phyloP scores from a whole-genome alignment of 2,797 vertebrate species.

The Paramormyrops hopkinsi region DNA sequence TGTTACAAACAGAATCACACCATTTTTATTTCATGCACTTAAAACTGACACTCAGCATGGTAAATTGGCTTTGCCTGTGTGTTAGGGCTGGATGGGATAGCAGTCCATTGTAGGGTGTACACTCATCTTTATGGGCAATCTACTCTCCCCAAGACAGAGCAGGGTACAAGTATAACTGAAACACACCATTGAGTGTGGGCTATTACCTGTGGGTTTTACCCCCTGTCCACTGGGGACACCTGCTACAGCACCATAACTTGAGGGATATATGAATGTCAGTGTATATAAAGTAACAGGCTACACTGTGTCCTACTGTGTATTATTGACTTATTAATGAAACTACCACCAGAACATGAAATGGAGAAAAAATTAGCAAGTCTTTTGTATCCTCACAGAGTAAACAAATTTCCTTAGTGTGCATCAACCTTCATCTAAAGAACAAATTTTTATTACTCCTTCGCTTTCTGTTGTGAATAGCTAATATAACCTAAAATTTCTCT shows the following conservation, averaged over 20 bases:
- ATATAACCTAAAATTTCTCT: background rate
- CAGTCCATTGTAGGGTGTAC: background rate
- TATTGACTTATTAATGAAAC: background rate
- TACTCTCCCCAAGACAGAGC: background rate
- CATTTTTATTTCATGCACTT: background rate
- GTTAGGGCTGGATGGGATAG: background rate
- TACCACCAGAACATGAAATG: background rate
- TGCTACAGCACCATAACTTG: constrained; percentile 28
- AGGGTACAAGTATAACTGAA: background rate
- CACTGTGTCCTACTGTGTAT: background rate
- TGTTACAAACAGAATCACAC: background rate
- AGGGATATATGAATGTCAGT: background rate
- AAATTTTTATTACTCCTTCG: background rate
- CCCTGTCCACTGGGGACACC: background rate
- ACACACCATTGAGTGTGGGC: background rate
- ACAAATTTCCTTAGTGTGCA: background rate
- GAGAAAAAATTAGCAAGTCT: background rate
- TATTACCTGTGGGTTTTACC: constrained; percentile 7
- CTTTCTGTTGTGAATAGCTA: background rate
- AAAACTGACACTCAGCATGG: background rate
- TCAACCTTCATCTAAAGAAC: background rate
- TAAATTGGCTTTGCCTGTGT: background rate
- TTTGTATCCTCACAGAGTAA: background rate
- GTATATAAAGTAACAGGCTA: constrained; percentile 13
- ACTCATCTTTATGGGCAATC: background rate